Conservation (phyloP, 2,113 vertebrate species). For the Trematomus loennbergii region DNA sequence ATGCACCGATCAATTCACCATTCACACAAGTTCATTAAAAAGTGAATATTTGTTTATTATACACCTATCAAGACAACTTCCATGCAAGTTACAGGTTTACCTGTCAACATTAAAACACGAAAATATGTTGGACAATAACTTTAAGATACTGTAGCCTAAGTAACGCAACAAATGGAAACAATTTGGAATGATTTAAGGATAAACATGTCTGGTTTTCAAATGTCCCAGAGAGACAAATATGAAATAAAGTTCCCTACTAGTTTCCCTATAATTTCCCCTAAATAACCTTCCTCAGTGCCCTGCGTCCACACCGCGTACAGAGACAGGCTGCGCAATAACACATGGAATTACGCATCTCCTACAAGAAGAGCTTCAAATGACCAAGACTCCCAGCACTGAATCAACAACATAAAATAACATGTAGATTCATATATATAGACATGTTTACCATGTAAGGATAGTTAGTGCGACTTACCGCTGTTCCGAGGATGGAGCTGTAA, state of each 20-base stretch:
- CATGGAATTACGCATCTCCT: background rate
- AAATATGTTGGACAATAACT: background rate
- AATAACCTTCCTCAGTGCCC: background rate
- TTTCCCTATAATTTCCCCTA: too few species aligned
- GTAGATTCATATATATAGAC: too few species aligned
- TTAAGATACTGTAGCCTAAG: background rate
- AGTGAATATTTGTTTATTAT: background rate
- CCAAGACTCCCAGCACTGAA: background rate
- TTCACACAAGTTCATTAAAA: background rate
- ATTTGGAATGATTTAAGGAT: too few species aligned
- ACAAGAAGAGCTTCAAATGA: background rate
- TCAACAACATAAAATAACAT: background rate
- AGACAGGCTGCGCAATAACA: background rate
- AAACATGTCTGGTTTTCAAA: background rate
- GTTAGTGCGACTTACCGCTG: constrained; percentile 45
- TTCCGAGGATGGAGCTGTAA: constrained; percentile 22
- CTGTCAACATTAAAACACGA: background rate
- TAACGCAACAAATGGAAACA: background rate
- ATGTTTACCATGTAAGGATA: background rate
- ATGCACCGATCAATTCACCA: background rate
- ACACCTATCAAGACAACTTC: too few species aligned
- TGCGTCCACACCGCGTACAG: background rate
- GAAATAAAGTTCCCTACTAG: background rate
- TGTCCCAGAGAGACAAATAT: background rate
- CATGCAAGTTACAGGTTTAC: background rate